Evolutionary conservation across 1,140 invertebrate genomes (phyloP).

Genomic region (Trachelipus rathkii): DNA sequence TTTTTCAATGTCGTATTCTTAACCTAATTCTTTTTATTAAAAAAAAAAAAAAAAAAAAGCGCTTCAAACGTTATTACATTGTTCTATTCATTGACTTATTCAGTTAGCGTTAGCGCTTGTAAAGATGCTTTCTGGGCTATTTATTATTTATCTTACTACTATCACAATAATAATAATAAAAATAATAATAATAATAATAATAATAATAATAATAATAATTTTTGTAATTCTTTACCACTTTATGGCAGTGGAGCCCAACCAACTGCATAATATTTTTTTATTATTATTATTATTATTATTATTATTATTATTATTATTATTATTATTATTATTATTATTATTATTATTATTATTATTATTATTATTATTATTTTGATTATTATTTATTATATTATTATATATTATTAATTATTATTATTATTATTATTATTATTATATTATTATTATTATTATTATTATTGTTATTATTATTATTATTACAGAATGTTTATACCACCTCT

Average conservation of each 20-base stretch:
- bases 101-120: not conserved
- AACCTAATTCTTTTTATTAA: too few species aligned
- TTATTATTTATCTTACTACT: not conserved
- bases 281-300: not conserved
- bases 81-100: not conserved
- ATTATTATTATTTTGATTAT: too few species aligned
- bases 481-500: conserved; percentile 67
- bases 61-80: not conserved
- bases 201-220: too few species aligned
- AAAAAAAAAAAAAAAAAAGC: too few species aligned
- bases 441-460: not conserved
- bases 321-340: not conserved
- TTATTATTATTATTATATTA: too few species aligned
- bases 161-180: too few species aligned
- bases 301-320: not conserved
- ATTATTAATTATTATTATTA: too few species aligned
- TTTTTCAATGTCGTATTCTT: too few species aligned
- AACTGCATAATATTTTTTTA: too few species aligned
- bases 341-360: not conserved
- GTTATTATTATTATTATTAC: conserved; percentile 54
- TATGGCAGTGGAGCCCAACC: too few species aligned
- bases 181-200: too few species aligned
- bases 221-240: too few species aligned
- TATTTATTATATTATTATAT: not conserved
- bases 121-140: not conserved